Conservation (phyloP, 2,888 invertebrate species). For the Eurytoma californica region DNA sequence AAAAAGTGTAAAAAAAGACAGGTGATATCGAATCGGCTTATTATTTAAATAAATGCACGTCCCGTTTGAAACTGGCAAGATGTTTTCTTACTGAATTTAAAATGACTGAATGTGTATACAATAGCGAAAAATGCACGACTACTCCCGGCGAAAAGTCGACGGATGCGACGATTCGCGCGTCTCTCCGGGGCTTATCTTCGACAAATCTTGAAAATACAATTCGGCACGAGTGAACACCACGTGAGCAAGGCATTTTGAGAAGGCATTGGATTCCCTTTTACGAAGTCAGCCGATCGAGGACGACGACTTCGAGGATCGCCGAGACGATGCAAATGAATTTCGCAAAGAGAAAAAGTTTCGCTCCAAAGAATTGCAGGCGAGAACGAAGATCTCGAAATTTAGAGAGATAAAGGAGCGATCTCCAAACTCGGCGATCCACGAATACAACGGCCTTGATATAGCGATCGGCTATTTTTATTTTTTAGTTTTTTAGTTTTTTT, state of each 20-base stretch:
- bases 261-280: conserved; percentile 70
- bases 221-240: conserved; percentile 70
- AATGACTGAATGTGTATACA: no score
- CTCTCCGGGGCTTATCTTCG: conserved; percentile 37
- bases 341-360: not conserved
- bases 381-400: not conserved
- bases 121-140: no score
- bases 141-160: not conserved
- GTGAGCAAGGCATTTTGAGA: conserved; percentile 71
- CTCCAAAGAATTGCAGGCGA: not conserved
- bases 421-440: conserved; percentile 14
- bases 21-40: no score
- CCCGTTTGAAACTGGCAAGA: no score
- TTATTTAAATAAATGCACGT: no score
- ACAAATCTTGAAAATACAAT: conserved; percentile 60
- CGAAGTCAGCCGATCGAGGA: conserved; percentile 63
- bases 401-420: conserved; percentile 13
- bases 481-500: conserved; percentile 10
- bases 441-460: conserved; percentile 31
- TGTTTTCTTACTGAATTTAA: no score
- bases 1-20: no score
- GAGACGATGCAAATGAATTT: not conserved
- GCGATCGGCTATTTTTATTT: conserved; percentile 17
- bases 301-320: conserved; percentile 24
- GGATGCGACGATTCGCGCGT: conserved; percentile 25